phyloP scores from a whole-genome alignment of 2,888 invertebrate genomes.

The Chrysodeixis includens region DNA sequence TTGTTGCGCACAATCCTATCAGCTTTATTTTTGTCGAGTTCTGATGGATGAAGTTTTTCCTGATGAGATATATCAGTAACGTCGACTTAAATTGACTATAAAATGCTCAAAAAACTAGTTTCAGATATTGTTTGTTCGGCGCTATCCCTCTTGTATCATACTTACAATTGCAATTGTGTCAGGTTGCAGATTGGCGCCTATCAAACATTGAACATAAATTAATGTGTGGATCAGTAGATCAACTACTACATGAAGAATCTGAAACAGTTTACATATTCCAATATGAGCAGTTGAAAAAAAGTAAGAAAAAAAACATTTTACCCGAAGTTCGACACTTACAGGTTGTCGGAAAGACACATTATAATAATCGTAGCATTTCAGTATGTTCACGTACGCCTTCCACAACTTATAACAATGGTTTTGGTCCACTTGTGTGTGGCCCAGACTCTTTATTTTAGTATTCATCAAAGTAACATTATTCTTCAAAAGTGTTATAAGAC shows the following conservation, averaged over 20 bases:
- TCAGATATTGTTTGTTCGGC: too few species aligned
- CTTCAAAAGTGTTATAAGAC: slow-evolving; percentile 17
- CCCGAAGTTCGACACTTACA: neutral
- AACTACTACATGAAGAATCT: slow-evolving; percentile 28
- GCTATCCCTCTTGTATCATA: too few species aligned
- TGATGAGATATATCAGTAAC: too few species aligned
- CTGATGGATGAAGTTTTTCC: too few species aligned
- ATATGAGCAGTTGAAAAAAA: too few species aligned
- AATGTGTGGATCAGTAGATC: slow-evolving; percentile 29
- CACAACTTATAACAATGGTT: slow-evolving; percentile 9
- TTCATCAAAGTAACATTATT: slow-evolving; percentile 39
- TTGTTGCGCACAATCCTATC: too few species aligned
- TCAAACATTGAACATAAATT: slow-evolving; percentile 16
- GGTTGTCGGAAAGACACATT: neutral
- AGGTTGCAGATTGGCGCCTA: neutral
- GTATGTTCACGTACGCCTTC: neutral
- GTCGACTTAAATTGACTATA: too few species aligned
- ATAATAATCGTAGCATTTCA: too few species aligned
- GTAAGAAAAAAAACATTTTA: neutral
- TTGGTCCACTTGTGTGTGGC: neutral
- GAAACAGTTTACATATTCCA: slow-evolving; percentile 14
- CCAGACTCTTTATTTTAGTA: neutral
- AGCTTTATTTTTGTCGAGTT: too few species aligned
- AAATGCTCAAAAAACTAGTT: too few species aligned
- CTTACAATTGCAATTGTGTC: too few species aligned